These are phyloP conservation scores for Chiloscyllium plagiosum DNA, from an alignment of 2,113 vertebrate species.

Conservation along the genomic window DNA sequence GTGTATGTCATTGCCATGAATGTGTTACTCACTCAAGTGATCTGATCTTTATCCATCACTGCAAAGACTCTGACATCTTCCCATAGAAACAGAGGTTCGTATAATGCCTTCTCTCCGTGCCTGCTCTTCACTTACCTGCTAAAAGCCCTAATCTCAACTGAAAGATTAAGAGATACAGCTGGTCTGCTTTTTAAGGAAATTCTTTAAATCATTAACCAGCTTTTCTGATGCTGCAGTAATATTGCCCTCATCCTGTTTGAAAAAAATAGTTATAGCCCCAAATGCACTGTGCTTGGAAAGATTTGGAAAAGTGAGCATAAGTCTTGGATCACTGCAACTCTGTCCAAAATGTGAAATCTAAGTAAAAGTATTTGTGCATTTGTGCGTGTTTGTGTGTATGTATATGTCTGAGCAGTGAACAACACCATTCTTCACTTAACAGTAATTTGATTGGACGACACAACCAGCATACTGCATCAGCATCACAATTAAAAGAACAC, in stretches of 20 bases:
- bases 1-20: neutral
- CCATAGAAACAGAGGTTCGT: neutral
- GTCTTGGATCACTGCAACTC: neutral
- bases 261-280: neutral
- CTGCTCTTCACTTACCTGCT: neutral
- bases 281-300: neutral
- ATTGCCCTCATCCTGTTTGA: neutral
- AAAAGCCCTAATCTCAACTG: neutral
- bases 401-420: neutral
- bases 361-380: neutral
- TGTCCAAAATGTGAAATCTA: neutral
- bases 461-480: neutral
- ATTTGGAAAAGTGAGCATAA: neutral
- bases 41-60: neutral
- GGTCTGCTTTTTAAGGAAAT: neutral
- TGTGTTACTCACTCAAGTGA: neutral
- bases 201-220: neutral
- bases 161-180: neutral
- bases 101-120: neutral
- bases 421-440: neutral
- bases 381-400: neutral
- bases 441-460: neutral
- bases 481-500: conserved; percentile 18
- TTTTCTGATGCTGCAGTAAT: neutral
- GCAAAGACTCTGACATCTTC: neutral